phyloP scores from a whole-genome alignment of 2,113 vertebrate genomes.

The Saimiri boliviensis region DNA sequence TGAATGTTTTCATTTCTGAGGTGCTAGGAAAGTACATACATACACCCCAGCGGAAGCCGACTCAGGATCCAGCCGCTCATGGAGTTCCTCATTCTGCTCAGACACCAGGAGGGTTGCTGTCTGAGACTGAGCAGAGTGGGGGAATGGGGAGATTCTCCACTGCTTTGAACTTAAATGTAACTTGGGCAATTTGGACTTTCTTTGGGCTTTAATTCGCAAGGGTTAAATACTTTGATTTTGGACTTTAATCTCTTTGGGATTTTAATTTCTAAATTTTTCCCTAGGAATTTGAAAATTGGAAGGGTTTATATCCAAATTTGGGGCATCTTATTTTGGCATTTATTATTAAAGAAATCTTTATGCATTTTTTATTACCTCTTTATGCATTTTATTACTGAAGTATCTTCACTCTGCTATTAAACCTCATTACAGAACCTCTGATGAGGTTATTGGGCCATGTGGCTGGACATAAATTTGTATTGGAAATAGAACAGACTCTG shows the following conservation, averaged over 20 bases:
- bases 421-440: constrained; percentile 70
- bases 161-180: constrained; percentile 33
- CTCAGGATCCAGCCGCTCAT: background rate
- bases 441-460: constrained; percentile 61
- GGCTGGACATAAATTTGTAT: constrained; percentile 56
- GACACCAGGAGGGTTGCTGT: background rate
- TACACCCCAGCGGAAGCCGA: background rate
- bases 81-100: background rate
- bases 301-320: constrained; percentile 66
- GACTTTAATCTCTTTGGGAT: constrained; percentile 66
- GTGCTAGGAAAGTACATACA: background rate
- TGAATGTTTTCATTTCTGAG: background rate
- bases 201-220: constrained; percentile 37
- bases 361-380: constrained; percentile 72
- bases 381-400: constrained; percentile 73
- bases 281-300: constrained; percentile 67
- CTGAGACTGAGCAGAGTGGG: background rate
- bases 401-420: constrained; percentile 70
- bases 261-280: constrained; percentile 60
- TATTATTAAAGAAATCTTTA: constrained; percentile 70
- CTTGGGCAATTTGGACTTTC: constrained; percentile 9
- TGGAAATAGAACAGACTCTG: constrained; percentile 49
- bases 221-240: constrained; percentile 57
- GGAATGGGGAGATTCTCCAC: background rate
- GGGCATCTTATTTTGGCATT: constrained; percentile 70